Evolutionary conservation across 2,888 invertebrate species (phyloP).

Genomic region (Tenthredo livida): DNA sequence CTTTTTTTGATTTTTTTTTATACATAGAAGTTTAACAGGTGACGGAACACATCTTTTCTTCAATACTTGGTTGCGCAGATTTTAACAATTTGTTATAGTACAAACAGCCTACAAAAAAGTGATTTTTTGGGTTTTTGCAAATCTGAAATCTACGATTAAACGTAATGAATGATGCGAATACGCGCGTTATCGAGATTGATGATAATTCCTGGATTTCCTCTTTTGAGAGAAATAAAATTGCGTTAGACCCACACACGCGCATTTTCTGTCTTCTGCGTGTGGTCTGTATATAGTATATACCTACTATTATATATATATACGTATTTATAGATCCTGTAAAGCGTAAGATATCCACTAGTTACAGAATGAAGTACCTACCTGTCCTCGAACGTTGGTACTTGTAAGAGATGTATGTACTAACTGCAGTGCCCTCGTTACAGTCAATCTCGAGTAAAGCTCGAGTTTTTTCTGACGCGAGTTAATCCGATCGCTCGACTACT

Average conservation of each 20-base stretch:
- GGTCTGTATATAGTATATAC: not conserved
- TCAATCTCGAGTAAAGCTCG: conserved; percentile 29
- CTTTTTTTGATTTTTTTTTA: too few relatives aligned
- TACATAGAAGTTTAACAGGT: too few relatives aligned
- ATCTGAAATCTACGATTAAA: too few relatives aligned
- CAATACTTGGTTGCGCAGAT: too few relatives aligned
- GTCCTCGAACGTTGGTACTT: conserved; percentile 18
- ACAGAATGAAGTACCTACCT: conserved; percentile 12
- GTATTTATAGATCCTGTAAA: not conserved
- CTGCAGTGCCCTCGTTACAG: conserved; percentile 39
- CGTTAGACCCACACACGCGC: not conserved
- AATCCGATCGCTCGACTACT: conserved; percentile 26
- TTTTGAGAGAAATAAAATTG: not conserved
- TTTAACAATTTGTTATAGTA: too few relatives aligned
- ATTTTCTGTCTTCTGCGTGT: not conserved
- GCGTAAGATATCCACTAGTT: not conserved
- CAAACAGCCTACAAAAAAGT: too few relatives aligned
- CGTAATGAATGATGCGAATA: too few relatives aligned
- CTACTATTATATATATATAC: not conserved
- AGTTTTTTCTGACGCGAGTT: conserved; percentile 32
- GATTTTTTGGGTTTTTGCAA: too few relatives aligned
- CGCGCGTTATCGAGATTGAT: not conserved
- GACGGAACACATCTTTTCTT: too few relatives aligned
- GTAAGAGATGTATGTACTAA: not conserved
- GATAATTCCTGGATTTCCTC: not conserved